A percentile compares a stretch with the other conserved stretches of the same genome.
phyloP scores from a whole-genome alignment of 2,797 vertebrate genomes.

The Xenops minutus region DNA sequence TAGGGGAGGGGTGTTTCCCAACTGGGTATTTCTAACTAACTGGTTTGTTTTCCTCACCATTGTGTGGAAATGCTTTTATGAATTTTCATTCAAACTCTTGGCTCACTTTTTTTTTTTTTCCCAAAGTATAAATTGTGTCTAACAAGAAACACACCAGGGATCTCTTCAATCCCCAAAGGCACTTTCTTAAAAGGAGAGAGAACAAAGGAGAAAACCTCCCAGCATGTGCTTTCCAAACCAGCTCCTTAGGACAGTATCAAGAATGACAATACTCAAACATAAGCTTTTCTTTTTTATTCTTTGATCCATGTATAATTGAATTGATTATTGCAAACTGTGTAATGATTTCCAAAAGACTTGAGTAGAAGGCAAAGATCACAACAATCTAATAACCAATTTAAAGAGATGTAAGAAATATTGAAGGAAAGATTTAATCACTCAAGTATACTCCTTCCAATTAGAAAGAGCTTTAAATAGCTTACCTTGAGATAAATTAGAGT shows the following conservation, averaged over 20 bases:
- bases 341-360: conserved; percentile 58
- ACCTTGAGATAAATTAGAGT: conserved; percentile 57
- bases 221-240: conserved; percentile 73
- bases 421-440: conserved; percentile 61
- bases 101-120: conserved; percentile 54
- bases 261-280: conserved; percentile 68
- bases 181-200: conserved; percentile 76
- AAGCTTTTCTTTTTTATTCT: conserved; percentile 65
- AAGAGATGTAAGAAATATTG: conserved; percentile 66
- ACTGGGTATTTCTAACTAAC: neutral
- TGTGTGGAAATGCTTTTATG: conserved; percentile 58
- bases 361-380: conserved; percentile 60
- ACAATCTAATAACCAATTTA: conserved; percentile 53
- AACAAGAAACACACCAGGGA: conserved; percentile 75
- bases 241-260: conserved; percentile 75
- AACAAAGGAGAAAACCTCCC: conserved; percentile 77
- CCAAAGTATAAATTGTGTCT: conserved; percentile 69
- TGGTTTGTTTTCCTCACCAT: conserved; percentile 21
- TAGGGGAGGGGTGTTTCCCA: neutral
- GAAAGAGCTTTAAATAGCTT: conserved; percentile 66
- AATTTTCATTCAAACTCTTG: conserved; percentile 57
- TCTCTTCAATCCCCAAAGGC: conserved; percentile 73
- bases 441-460: conserved; percentile 61
- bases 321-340: conserved; percentile 63
- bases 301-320: conserved; percentile 64